A percentile compares a stretch with the other conserved stretches of the same genome.
phyloP scores from a whole-genome alignment of 1,140 invertebrate species.

The Leucophenga varia region DNA sequence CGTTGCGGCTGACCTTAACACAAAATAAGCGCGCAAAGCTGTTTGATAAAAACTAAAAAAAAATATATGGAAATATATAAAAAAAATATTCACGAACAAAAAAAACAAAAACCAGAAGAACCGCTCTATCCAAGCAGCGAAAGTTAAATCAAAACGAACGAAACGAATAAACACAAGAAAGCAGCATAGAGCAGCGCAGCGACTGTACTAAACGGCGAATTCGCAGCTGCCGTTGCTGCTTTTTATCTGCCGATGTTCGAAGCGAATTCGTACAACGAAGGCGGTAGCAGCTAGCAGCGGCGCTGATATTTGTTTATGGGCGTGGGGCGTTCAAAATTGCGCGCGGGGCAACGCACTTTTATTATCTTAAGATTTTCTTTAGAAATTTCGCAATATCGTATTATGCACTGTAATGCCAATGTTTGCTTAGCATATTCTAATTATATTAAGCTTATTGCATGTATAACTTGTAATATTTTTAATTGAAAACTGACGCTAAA shows the following conservation, averaged over 20 bases:
- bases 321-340: constrained; percentile 28
- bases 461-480: no score
- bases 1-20: constrained; percentile 4
- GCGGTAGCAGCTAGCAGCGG: constrained; percentile 17
- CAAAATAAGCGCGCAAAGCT: constrained; percentile 11
- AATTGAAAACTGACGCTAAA: no score
- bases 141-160: background rate
- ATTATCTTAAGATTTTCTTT: no score
- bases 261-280: constrained; percentile 32
- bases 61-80: background rate
- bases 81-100: background rate
- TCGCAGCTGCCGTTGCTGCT: no score
- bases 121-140: no score
- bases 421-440: no score
- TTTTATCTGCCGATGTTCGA: constrained; percentile 38
- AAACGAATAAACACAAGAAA: background rate
- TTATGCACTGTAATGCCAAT: no score
- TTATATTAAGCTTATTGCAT: no score
- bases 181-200: no score
- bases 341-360: constrained; percentile 10
- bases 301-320: constrained; percentile 45
- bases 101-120: no score
- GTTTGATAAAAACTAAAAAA: constrained; percentile 11
- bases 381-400: no score
- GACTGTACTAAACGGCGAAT: constrained; percentile 54